Conservation (phyloP, 1,140 invertebrate genomes). For the Trachelipus rathkii region DNA sequence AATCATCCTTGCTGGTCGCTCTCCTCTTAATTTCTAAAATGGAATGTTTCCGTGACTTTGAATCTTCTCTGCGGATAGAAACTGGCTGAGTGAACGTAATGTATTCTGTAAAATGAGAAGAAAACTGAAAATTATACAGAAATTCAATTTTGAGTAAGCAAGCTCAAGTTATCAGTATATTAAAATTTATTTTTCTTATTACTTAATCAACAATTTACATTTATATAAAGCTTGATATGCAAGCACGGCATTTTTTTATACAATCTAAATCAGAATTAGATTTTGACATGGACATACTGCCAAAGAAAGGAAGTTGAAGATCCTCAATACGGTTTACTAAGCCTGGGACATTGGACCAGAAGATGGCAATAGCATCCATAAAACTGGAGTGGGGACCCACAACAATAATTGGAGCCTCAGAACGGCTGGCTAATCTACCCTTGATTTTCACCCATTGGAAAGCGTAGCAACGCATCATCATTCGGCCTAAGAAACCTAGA, state of each 20-base stretch:
- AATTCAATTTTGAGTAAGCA: too few species aligned
- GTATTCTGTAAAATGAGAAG: slow-evolving; percentile 58
- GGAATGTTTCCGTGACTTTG: slow-evolving; percentile 82
- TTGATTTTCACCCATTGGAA: slow-evolving; percentile 69
- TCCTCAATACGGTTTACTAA: slow-evolving; percentile 74
- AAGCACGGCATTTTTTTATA: too few species aligned
- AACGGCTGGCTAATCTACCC: slow-evolving; percentile 60
- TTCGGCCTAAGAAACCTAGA: slow-evolving; percentile 43
- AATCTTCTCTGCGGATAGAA: slow-evolving; percentile 86
- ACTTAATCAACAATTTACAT: too few species aligned
- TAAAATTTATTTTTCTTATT: too few species aligned
- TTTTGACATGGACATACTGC: slow-evolving; percentile 66
- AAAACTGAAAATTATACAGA: too few species aligned
- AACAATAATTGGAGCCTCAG: slow-evolving; percentile 78
- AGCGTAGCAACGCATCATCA: slow-evolving; percentile 56
- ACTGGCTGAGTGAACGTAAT: slow-evolving; percentile 92
- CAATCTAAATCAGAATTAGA: not conserved
- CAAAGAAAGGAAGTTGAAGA: slow-evolving; percentile 69
- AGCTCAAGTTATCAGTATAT: too few species aligned
- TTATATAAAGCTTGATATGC: too few species aligned
- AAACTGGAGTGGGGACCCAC: slow-evolving; percentile 87
- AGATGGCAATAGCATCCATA: slow-evolving; percentile 78
- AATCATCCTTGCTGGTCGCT: slow-evolving; percentile 74
- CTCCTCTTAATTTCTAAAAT: slow-evolving; percentile 84
- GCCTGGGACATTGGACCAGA: slow-evolving; percentile 70